Base-by-base conservation (phyloP, 1,140 invertebrate genomes). In the Ctenoplectra terminalis region DNA sequence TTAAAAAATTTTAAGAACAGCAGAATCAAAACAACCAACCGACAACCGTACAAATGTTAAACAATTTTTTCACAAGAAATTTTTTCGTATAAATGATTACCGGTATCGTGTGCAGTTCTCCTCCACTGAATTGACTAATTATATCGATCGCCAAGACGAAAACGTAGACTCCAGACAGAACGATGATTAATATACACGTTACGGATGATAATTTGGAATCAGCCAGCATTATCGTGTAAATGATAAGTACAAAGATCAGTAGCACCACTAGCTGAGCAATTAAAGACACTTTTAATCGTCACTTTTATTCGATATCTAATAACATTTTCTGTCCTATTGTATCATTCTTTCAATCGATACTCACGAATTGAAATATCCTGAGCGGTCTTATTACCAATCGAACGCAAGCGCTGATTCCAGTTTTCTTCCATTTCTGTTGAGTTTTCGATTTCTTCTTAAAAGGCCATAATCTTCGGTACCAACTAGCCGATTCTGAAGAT, bases 341-440 rank as follows among this genome's bases (percentile, higher is more conserved):
- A n/a, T n/a, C 8, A 8, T 37, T 46, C 9, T 64, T 40, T 17
- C 11, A 7, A 26, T n/a, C 15, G 13, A 54, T 75, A 87, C 86
- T 89, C 73, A 90, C 91, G 52, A 92, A 89, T 63, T 91, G 75
- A 73, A 91, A 81, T 84, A 91, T 87, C 11, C 90, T 90, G 0
- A 92, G 48, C 7, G 88, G 85, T 74, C 74, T 90, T 9, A 82
- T 64, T n/a, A 87, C 8, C 0, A 54, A 56, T 50, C 17, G 29
- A 8, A 83, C 13, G 48, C 63, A 60, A 29, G 8, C 58, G n/a
- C 1, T 34, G n/a, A n/a, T 43, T 20, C 15, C 46, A 3, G 6
- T 20, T 11, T 34, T n/a, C 31, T n/a, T 17, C 15, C 17, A 20
- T 11, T 23, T 48, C 15, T 43, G 20, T 20, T 11, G 20, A 52